Conservation (phyloP, 2,888 invertebrate species). For the Hydroisotoma schaefferi region DNA sequence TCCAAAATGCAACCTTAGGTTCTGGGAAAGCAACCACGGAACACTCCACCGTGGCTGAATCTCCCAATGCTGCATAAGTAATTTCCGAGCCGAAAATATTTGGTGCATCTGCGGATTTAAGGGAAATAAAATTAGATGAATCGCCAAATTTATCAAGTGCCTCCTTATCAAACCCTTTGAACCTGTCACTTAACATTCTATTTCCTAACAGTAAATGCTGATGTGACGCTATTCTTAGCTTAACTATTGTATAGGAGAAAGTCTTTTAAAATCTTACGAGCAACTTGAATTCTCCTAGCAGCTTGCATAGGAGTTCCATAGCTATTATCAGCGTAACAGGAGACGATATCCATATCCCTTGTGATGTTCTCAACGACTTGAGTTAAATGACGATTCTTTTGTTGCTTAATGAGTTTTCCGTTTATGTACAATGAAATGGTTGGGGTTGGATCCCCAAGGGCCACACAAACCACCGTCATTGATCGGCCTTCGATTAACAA, state of each 20-base stretch:
- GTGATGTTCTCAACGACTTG: conserved; percentile 81
- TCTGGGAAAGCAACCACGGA: conserved; percentile 73
- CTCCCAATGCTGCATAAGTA: conserved; percentile 71
- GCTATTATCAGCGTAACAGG: conserved; percentile 83
- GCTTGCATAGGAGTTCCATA: conserved; percentile 84
- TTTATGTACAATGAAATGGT: conserved; percentile 78
- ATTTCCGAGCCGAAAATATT: conserved; percentile 72
- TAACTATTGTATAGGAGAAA: background rate
- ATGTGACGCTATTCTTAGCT: background rate
- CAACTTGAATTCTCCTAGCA: conserved; percentile 72
- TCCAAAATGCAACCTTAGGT: conserved; percentile 78
- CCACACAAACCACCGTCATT: conserved; percentile 67
- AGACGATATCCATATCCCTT: conserved; percentile 77
- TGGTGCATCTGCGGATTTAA: conserved; percentile 64
- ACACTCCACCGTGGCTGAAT: conserved; percentile 72
- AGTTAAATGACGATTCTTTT: conserved; percentile 78
- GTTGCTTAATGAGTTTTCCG: conserved; percentile 73
- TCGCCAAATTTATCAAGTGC: too few species aligned
- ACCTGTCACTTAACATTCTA: too few species aligned
- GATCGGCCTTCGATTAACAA: conserved; percentile 78
- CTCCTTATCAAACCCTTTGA: too few species aligned
- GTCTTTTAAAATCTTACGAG: conserved; percentile 67
- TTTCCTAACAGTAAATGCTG: too few species aligned
- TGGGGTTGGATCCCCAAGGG: conserved; percentile 71
- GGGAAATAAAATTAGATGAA: too few species aligned